Evolutionary conservation across 1,140 invertebrate species (phyloP).

Genomic region (Pachypeltis micranthus): DNA sequence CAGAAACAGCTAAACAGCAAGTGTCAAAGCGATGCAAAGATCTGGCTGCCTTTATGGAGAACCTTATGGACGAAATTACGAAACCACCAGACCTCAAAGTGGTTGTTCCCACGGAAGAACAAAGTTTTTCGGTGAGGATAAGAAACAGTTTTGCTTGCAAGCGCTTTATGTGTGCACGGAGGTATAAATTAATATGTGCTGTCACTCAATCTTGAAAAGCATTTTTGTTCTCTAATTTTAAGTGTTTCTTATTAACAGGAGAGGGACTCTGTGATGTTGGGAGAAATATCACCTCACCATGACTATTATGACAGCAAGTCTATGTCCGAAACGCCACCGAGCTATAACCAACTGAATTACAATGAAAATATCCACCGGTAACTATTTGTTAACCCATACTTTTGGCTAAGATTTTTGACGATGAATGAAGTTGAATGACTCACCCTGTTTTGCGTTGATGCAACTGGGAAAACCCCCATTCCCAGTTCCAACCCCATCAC

Average conservation of each 20-base stretch:
- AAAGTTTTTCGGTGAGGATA: conserved; percentile 43
- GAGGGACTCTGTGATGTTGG: conserved; percentile 66
- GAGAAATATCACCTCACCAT: conserved; percentile 74
- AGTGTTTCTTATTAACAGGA: conserved; percentile 49
- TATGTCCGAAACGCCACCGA: conserved; percentile 66
- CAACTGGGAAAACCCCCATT: no score
- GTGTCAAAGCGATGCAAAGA: conserved; percentile 57
- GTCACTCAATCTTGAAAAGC: not conserved
- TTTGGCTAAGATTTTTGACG: conserved; percentile 15
- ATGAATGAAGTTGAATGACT: no score
- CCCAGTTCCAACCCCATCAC: no score
- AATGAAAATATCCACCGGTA: conserved; percentile 65
- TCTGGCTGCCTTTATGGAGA: conserved; percentile 60
- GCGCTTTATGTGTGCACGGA: conserved; percentile 23
- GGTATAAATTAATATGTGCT: no score
- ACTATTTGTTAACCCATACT: not conserved
- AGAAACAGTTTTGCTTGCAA: conserved; percentile 16
- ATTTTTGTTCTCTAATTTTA: conserved; percentile 24
- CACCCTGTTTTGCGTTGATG: no score
- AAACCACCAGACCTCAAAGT: conserved; percentile 28
- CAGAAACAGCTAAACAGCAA: conserved; percentile 44
- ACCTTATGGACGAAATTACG: conserved; percentile 49
- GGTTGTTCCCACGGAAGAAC: conserved; percentile 32
- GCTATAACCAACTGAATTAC: conserved; percentile 77
- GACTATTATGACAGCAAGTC: conserved; percentile 69